Percentiles rank a stretch among this genome's conserved stretches.
Conservation (phyloP, 2,888 invertebrate genomes). For the Drosophila antonietae region DNA sequence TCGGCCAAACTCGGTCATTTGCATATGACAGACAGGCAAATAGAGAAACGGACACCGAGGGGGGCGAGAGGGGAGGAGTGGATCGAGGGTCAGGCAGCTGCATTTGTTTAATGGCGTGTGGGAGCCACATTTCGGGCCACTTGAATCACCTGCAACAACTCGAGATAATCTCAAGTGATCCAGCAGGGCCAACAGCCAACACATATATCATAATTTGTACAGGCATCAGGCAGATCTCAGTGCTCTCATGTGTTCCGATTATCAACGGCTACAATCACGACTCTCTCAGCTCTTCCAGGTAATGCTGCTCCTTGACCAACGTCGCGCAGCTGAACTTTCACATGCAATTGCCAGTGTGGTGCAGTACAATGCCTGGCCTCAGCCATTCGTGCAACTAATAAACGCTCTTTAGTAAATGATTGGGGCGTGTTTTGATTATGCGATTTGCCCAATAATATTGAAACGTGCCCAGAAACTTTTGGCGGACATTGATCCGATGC, state of each 20-base stretch:
- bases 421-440: constrained; percentile 52
- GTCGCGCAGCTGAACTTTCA: constrained; percentile 57
- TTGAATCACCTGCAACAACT: constrained; percentile 50
- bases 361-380: not conserved
- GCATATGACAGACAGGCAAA: constrained; percentile 52
- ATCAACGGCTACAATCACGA: constrained; percentile 70
- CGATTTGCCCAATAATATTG: constrained; percentile 42
- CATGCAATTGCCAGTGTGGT: constrained; percentile 46
- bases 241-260: constrained; percentile 70
- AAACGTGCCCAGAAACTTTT: constrained; percentile 38
- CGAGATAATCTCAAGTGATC: constrained; percentile 37
- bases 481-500: constrained; percentile 45
- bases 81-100: constrained; percentile 13
- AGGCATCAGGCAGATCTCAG: constrained; percentile 53
- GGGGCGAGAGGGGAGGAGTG: not conserved
- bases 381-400: constrained; percentile 50
- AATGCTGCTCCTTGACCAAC: constrained; percentile 50
- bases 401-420: constrained; percentile 45
- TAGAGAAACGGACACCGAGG: not conserved
- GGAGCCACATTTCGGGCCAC: constrained; percentile 49
- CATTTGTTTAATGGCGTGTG: constrained; percentile 54
- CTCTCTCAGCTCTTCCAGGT: constrained; percentile 21
- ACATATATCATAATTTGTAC: constrained; percentile 65
- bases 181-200: constrained; percentile 1
- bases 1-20: constrained; percentile 64